Base-by-base conservation (phyloP, 2,797 vertebrate genomes). In the Moxostoma hubbsi region DNA sequence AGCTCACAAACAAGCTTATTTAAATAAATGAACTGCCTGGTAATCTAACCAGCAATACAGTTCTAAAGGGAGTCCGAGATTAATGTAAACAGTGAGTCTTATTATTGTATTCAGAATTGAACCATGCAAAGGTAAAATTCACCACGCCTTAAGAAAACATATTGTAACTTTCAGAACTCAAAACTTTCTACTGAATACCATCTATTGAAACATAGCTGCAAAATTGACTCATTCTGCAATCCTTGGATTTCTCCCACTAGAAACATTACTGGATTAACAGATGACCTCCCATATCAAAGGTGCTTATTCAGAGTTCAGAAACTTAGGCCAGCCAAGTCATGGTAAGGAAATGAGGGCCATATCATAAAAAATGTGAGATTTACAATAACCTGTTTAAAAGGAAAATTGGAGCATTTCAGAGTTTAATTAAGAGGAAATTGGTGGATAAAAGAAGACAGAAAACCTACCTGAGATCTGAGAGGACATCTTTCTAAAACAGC, bases 401-500 rank as follows among this genome's bases (percentile, higher is more conserved):
- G 36, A 36, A 36, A 36, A 36, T 36, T 36, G 36, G 36, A 36
- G 36, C 36, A 36, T 36, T 36, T 36, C 36, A 36, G 36, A 36
- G 36, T 36, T 36, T 36, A 36, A 36, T 0, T 36, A 7, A n/a
- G 45, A 13, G 49, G 51, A 49, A 10, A 7, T 16, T 6, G 49
- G 9, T n/a, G 18, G 57, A 36, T 15, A 62, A n/a, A 53, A 59
- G 18, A 45, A 53, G n/a, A 67, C 36, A 36, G 10, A 16, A 58
- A 9, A 46, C 9, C 85, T 90, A 98, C 97, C 84, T 97, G 95
- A 87, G 93, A 88, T 83, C 87, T 93, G 68, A 96, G 93, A 0
- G 96, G 97, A 81, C 94, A 94, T 12, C 93, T 93, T 68, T 97
- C 95, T 9, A 97, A 89, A 69, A 97, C 73, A 1, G 94, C 94